phyloP scores from a whole-genome alignment of 1,140 invertebrate species.

The Drosophila melanica region DNA sequence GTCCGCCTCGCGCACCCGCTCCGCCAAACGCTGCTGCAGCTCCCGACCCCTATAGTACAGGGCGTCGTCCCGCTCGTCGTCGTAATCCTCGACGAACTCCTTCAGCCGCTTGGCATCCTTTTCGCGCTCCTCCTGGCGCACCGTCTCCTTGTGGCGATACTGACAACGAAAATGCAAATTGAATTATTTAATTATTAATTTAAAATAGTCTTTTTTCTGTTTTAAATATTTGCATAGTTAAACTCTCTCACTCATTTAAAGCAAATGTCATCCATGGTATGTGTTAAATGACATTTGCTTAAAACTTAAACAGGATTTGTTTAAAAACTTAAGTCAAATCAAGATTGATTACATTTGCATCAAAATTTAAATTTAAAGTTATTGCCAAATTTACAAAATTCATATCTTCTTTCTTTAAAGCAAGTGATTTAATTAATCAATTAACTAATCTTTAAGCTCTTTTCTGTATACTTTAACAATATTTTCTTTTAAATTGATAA shows the following conservation, averaged over 20 bases:
- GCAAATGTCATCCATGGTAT: background rate
- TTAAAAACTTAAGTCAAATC: too few relatives aligned
- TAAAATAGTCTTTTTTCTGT: too few relatives aligned
- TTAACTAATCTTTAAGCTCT: too few relatives aligned
- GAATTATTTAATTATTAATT: background rate
- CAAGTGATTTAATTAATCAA: too few relatives aligned
- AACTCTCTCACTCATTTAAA: background rate
- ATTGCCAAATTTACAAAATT: too few relatives aligned
- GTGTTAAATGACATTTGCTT: background rate
- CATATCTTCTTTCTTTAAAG: too few relatives aligned
- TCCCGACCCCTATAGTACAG: constrained; percentile 98
- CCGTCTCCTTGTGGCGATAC: constrained; percentile 92
- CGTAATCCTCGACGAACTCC: constrained; percentile 99
- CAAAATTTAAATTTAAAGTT: too few relatives aligned
- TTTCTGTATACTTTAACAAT: too few relatives aligned
- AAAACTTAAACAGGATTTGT: background rate
- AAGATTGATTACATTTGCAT: too few relatives aligned
- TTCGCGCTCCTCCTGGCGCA: constrained; percentile 93
- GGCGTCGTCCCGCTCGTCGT: constrained; percentile 97
- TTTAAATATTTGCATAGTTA: too few relatives aligned
- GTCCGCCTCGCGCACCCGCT: constrained; percentile 96
- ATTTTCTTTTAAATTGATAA: too few relatives aligned
- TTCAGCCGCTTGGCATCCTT: constrained; percentile 96
- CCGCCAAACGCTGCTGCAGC: constrained; percentile 93
- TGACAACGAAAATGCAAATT: constrained; percentile 3